Base-by-base conservation (phyloP, 2,888 invertebrate genomes). In the Melieria omissa region DNA sequence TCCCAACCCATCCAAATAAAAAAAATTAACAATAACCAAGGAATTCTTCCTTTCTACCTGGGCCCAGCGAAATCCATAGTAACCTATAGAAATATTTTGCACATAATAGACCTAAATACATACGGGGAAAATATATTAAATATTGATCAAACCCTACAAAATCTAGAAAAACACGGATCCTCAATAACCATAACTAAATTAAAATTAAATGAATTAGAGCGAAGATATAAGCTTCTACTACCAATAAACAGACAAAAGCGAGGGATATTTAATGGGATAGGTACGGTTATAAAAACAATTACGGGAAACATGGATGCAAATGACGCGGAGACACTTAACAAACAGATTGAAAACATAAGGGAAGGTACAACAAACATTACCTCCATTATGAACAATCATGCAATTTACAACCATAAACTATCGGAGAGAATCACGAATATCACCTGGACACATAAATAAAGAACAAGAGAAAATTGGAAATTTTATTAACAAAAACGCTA, bases 361-460 rank as follows among this genome's bases (percentile, higher is more conserved):
- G n/a, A n/a, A n/a, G n/a, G n/a, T n/a, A n/a, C n/a, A n/a, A n/a
- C n/a, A n/a, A n/a, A n/a, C n/a, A 57, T 57, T 14, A 57, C 14
- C 16, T 14, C 57, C 16, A 29, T 14, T 57, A 57, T 57, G n/a
- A 57, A 57, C 9, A 57, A 57, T 4, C 57, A 57, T 14, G 29
- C 29, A 9, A 57, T 57, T 57, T 44, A 42, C 12, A 61, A 61
- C 12, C 41, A 29, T n/a, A 44, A 61, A 61, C 41, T 44, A 44
- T 42, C 12, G 44, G 44, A 45, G 16, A 61, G 45, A 61, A 42
- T 47, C 47, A 47, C 7, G 7, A 16, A 57, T 57, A 14, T 57
- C 7, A 57, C 57, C 7, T n/a, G n/a, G n/a, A 14, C 57, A 57
- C 57, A 57, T 57, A 10, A 57, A 57, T 16, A 57, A n/a, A 7